Evolutionary conservation across 2,888 invertebrate genomes (phyloP).

Genomic region (Oscheius sp.): DNA sequence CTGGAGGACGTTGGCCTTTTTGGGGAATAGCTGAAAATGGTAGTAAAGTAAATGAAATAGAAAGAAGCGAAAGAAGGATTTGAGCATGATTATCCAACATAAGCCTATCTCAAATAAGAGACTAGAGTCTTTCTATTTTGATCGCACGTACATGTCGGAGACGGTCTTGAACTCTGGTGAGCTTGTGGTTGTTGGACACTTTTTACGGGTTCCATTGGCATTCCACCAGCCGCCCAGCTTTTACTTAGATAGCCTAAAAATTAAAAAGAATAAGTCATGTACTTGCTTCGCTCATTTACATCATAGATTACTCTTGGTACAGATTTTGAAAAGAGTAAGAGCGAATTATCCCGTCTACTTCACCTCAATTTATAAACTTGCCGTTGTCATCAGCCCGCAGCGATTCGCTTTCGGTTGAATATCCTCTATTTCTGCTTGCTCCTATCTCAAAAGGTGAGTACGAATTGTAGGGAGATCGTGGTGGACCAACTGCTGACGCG

Average conservation of each 20-base stretch:
- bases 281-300: background rate
- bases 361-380: background rate
- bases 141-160: background rate
- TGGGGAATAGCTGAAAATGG: constrained; percentile 14
- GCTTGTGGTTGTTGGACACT: background rate
- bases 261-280: background rate
- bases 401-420: constrained; percentile 19
- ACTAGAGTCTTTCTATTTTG: background rate
- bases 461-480: constrained; percentile 16
- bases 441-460: background rate
- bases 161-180: background rate
- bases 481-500: constrained; percentile 5
- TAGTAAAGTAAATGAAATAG: background rate
- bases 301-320: no score
- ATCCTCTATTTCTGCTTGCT: background rate
- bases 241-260: constrained; percentile 15
- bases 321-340: no score
- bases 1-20: constrained; percentile 4
- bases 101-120: no score
- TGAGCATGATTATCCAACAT: no score
- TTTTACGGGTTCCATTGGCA: background rate
- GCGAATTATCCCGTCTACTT: no score
- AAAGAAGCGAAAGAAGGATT: background rate
- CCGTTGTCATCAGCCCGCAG: constrained; percentile 16
- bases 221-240: constrained; percentile 15